Base-by-base conservation (phyloP, 1,140 invertebrate genomes). In the Plutomurus gul region DNA sequence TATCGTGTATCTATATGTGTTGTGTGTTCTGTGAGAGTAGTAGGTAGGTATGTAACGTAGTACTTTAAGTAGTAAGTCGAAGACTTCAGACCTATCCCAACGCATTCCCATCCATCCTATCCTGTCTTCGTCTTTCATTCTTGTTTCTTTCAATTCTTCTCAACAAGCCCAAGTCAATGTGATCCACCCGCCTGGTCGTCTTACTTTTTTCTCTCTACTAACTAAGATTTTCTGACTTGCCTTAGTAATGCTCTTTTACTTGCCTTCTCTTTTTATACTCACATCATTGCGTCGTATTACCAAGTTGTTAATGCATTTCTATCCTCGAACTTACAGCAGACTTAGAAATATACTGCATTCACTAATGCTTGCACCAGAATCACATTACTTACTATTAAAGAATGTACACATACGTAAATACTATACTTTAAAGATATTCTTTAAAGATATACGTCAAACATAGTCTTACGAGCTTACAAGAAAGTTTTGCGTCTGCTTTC, bases 31-130 rank as follows among this genome's bases (percentile, higher is more conserved):
- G n/a, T n/a, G n/a, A n/a, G n/a, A n/a, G n/a, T n/a, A n/a, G n/a
- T n/a, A n/a, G n/a, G n/a, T n/a, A n/a, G n/a, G n/a, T n/a, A n/a
- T n/a, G n/a, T 43, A 43, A 13, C 39, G 56, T 65, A 27, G 20
- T 56, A 27, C n/a, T n/a, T n/a, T n/a, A n/a, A n/a, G 20, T 56
- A 56, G 60, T 37, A 37, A 71, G 36, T 25, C n/a, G 70, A 72
- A 39, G 40, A 74, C 20, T 43, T 72, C 39, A 49, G 43, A 74
- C 72, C 72, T 74, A 74, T 74, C 72, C 72, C 72, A 74, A 74
- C 43, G 46, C 72, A 74, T 43, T 74, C 72, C 43, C 72, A 47
- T 74, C 39, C 72, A 49, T 74, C 72, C 72, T 74, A 74, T 46
- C 43, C 72, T 72, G 56, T 65, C 56, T 65, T 65, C 56, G 56